These are phyloP conservation scores for Sus cebifrons DNA, from an alignment of 2,797 vertebrate genomes.

Conservation along the genomic window DNA sequence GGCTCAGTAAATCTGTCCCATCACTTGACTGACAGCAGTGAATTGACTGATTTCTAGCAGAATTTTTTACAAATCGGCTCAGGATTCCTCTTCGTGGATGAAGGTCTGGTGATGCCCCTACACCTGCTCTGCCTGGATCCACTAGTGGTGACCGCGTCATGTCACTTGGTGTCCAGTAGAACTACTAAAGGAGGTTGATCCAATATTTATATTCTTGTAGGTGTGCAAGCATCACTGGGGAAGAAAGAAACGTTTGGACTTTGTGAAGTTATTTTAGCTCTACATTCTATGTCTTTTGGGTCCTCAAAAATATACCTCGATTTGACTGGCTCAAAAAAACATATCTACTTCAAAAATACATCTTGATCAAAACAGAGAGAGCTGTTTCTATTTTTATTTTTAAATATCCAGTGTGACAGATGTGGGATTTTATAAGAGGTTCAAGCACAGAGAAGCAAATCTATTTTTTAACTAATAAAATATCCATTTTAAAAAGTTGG, in stretches of 20 bases:
- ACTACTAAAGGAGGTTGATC: neutral
- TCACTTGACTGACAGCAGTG: slow-evolving; percentile 32
- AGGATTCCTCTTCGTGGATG: neutral
- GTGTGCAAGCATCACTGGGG: neutral
- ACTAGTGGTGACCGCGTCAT: neutral
- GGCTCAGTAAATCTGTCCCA: slow-evolving; percentile 6
- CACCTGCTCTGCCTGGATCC: rapidly evolving
- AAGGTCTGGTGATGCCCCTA: neutral
- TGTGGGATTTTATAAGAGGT: slow-evolving; percentile 21
- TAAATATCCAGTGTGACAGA: neutral
- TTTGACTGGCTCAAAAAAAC: neutral
- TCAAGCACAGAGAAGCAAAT: slow-evolving; percentile 56
- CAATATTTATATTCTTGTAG: neutral
- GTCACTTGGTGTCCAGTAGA: neutral
- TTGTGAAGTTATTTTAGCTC: neutral
- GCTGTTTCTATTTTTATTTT: neutral
- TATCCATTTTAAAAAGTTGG: slow-evolving; percentile 66
- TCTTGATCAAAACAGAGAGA: neutral
- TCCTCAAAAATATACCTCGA: neutral
- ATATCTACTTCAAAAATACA: too few relatives aligned
- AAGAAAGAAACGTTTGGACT: neutral
- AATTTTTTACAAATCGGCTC: neutral
- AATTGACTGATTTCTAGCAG: slow-evolving; percentile 48
- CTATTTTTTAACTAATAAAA: slow-evolving; percentile 78
- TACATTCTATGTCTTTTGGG: neutral